Percentiles rank a stretch among this genome's conserved stretches.
phyloP scores from a whole-genome alignment of 2,888 invertebrate species.

The Dorcus parallelipipedus region DNA sequence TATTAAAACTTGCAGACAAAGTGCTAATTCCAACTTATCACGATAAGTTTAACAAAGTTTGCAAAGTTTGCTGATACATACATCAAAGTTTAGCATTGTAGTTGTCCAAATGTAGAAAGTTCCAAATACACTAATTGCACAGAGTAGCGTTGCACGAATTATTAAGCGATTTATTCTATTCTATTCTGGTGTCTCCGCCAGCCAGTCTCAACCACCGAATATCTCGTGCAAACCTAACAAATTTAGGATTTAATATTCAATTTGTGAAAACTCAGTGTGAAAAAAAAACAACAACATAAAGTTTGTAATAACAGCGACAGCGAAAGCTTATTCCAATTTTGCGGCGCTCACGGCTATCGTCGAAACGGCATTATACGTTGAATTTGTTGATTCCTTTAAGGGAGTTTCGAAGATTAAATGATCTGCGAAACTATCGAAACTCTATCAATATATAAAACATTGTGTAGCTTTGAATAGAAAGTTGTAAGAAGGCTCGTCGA shows the following conservation, averaged over 20 bases:
- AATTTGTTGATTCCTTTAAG: too few species aligned
- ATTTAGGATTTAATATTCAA: too few species aligned
- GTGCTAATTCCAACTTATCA: conserved; percentile 19
- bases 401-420: conserved; percentile 5
- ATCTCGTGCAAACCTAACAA: too few species aligned
- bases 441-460: conserved; percentile 8
- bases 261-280: too few species aligned
- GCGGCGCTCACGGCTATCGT: too few species aligned
- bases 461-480: conserved; percentile 8
- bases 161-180: conserved; percentile 8
- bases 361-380: too few species aligned
- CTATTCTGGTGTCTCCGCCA: background rate
- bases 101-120: conserved; percentile 19
- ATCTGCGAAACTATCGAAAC: background rate
- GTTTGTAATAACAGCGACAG: too few species aligned
- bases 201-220: too few species aligned
- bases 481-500: conserved; percentile 30
- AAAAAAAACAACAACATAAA: too few species aligned
- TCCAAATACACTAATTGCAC: conserved; percentile 21
- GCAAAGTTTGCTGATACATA: conserved; percentile 25
- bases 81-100: conserved; percentile 21
- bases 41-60: conserved; percentile 21
- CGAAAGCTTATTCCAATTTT: too few species aligned
- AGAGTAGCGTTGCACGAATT: conserved; percentile 10
- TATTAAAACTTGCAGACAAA: conserved; percentile 17